A percentile compares a stretch with the other conserved stretches of the same genome.
Evolutionary conservation across 92 coral and sea anemone genomes (phyloP).

Genomic region (Heliopora coerulea): DNA sequence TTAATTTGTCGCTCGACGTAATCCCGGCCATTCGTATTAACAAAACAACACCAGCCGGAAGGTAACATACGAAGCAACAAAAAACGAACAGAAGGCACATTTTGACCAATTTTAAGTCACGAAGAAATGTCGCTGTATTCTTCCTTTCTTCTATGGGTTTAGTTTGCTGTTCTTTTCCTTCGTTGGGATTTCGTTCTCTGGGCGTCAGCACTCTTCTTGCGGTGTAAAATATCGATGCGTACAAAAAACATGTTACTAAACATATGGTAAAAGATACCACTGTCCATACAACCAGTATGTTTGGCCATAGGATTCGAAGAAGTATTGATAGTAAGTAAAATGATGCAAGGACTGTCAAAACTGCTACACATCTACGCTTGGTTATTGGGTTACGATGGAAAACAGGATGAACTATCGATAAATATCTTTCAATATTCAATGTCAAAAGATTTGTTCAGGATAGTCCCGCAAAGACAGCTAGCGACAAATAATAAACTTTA

Average conservation of each 20-base stretch:
- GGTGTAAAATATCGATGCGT: background rate
- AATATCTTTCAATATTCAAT: slow-evolving; percentile 20
- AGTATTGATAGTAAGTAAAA: background rate
- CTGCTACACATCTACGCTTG: background rate
- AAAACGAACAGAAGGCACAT: slow-evolving; percentile 1
- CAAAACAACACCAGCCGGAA: background rate
- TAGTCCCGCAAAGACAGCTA: slow-evolving; percentile 4
- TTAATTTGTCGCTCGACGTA: background rate
- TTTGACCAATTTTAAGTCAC: slow-evolving; percentile 4
- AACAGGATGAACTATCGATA: background rate
- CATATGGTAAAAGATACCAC: background rate
- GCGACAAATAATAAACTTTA: background rate
- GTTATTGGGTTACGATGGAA: slow-evolving; percentile 16
- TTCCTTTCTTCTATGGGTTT: background rate
- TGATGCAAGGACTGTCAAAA: background rate
- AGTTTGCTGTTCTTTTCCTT: no score
- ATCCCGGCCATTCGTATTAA: background rate
- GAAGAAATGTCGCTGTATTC: background rate
- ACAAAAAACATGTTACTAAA: slow-evolving; percentile 1
- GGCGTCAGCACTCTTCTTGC: no score
- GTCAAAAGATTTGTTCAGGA: slow-evolving; percentile 4
- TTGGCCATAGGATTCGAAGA: background rate
- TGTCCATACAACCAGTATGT: background rate
- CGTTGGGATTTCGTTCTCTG: no score
- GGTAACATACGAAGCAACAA: slow-evolving; percentile 6